These are phyloP conservation scores for Tachuris rubrigastra DNA, from an alignment of 2,113 vertebrate genomes.

Conservation along the genomic window DNA sequence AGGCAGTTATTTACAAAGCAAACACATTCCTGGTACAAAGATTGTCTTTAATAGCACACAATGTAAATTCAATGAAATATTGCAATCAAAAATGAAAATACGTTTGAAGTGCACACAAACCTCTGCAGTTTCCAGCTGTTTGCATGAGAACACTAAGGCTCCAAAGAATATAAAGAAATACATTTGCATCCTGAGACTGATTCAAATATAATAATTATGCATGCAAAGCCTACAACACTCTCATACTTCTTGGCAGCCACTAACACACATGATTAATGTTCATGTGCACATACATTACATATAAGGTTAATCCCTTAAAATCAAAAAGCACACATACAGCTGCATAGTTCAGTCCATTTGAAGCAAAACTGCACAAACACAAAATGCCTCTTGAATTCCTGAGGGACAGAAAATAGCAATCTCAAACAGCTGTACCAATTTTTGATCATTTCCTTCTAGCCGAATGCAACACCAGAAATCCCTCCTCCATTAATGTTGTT, in stretches of 20 bases:
- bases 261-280: neutral
- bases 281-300: neutral
- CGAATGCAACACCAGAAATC: neutral
- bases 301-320: neutral
- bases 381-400: neutral
- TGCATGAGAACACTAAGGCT: neutral
- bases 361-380: neutral
- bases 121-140: neutral
- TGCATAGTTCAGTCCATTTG: neutral
- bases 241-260: neutral
- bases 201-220: neutral
- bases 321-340: neutral
- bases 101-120: neutral
- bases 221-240: neutral
- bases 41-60: neutral
- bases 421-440: neutral
- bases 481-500: neutral
- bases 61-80: neutral
- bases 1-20: slow-evolving; percentile 15
- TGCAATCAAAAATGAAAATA: neutral
- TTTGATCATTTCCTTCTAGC: neutral
- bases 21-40: neutral
- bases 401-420: neutral
- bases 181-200: neutral
- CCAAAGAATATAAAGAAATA: neutral